phyloP scores from a whole-genome alignment of 53 echinoderm and acorn worm species.

The Antedon mediterranea region DNA sequence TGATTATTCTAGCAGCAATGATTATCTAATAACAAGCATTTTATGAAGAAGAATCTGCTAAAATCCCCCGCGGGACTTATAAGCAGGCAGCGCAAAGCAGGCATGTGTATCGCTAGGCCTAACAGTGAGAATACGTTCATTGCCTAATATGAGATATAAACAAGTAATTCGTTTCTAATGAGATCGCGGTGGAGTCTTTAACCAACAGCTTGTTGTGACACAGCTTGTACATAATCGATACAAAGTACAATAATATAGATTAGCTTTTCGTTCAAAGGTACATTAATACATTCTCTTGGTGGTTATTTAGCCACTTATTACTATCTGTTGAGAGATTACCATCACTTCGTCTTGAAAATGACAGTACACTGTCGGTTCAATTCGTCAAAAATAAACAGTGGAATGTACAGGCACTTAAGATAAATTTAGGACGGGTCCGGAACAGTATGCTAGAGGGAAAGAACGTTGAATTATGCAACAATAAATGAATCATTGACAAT shows the following conservation, averaged over 20 bases:
- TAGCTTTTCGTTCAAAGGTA: background rate
- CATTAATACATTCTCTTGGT: background rate
- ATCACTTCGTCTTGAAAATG: too few species aligned
- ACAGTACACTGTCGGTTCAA: too few species aligned
- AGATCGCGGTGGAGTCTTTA: background rate
- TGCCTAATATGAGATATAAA: background rate
- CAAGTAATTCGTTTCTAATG: too few species aligned
- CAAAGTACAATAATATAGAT: background rate
- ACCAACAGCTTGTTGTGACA: background rate
- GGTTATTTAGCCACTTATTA: background rate
- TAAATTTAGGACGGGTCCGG: too few species aligned
- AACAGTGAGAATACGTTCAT: background rate
- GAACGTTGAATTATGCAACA: too few species aligned
- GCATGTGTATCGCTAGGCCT: background rate
- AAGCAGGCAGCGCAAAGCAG: too few species aligned
- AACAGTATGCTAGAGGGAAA: too few species aligned
- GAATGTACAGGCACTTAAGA: background rate
- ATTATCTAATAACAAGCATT: background rate
- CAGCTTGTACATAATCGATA: background rate
- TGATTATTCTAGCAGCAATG: background rate
- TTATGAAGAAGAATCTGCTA: background rate
- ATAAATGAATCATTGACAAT: too few species aligned
- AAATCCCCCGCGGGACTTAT: background rate
- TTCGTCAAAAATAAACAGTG: background rate
- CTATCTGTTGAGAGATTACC: too few species aligned